Conservation (phyloP, 2,888 invertebrate species). For the Pteria penguin region DNA sequence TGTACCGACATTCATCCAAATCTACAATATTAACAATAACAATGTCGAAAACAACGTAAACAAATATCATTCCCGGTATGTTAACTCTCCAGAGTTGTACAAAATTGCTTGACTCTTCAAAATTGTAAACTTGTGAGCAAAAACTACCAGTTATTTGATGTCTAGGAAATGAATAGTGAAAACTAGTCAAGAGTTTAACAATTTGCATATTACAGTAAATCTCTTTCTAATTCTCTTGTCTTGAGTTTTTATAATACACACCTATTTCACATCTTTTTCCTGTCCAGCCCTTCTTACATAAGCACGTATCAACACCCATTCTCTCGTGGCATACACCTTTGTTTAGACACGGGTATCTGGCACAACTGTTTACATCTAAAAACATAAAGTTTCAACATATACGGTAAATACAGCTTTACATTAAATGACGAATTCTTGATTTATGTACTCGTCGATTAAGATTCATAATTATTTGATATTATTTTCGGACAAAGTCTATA, state of each 20-base stretch:
- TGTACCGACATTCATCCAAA: slow-evolving; percentile 31
- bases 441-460: too few relatives aligned
- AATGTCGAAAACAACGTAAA: not conserved
- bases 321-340: slow-evolving; percentile 18
- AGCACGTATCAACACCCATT: slow-evolving; percentile 11
- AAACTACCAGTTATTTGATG: too few relatives aligned
- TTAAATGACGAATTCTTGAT: not conserved
- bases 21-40: slow-evolving; percentile 27
- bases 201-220: not conserved
- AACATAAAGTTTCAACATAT: too few relatives aligned
- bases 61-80: too few relatives aligned
- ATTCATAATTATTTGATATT: too few relatives aligned
- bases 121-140: too few relatives aligned
- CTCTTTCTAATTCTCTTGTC: not conserved
- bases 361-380: slow-evolving; percentile 13
- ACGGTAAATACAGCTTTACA: not conserved
- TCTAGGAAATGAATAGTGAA: too few relatives aligned
- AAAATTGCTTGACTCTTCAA: too few relatives aligned
- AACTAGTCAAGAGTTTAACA: too few relatives aligned
- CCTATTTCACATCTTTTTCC: slow-evolving; percentile 14
- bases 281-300: slow-evolving; percentile 14
- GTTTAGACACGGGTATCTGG: slow-evolving; percentile 8
- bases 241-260: not conserved
- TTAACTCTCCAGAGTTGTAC: too few relatives aligned
- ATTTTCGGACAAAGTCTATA: too few relatives aligned